Evolutionary conservation across 1,140 invertebrate species (phyloP).

Genomic region (Meteorus sp.): DNA sequence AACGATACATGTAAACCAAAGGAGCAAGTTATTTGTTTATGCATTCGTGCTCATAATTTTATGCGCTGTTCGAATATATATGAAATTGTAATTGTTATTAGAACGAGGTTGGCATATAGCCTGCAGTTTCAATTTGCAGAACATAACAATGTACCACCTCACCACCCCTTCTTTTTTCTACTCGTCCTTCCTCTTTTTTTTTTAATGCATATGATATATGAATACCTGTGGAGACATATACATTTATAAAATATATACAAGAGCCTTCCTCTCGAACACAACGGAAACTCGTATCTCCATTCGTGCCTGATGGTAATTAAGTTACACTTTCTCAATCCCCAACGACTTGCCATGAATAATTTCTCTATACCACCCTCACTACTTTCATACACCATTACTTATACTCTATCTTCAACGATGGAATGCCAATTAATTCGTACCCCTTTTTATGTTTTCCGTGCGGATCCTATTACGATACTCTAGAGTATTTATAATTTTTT

Average conservation of each 20-base stretch:
- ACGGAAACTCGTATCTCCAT: slow-evolving; percentile 30
- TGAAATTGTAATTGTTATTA: not conserved
- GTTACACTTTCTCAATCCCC: slow-evolving; percentile 34
- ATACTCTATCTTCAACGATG: slow-evolving; percentile 7
- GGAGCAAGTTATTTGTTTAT: not conserved
- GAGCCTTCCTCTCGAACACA: slow-evolving; percentile 12
- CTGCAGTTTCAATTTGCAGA: slow-evolving; percentile 26
- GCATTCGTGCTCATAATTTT: not conserved
- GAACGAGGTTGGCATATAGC: slow-evolving; percentile 14
- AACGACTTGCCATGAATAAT: slow-evolving; percentile 25
- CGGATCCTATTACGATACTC: too few species aligned
- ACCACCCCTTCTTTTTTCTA: not conserved
- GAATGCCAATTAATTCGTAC: slow-evolving; percentile 24
- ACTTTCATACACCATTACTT: not conserved
- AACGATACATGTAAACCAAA: not conserved
- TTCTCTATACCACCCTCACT: slow-evolving; percentile 18
- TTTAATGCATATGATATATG: not conserved
- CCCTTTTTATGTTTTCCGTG: slow-evolving; percentile 20
- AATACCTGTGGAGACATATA: too few species aligned
- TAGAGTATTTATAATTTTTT: too few species aligned
- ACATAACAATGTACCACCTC: not conserved
- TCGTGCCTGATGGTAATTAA: slow-evolving; percentile 38
- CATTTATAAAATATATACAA: not conserved
- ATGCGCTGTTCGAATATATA: not conserved
- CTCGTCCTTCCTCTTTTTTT: not conserved